Conservation (phyloP, 2,113 vertebrate genomes). For the Megaleporinus macrocephalus region DNA sequence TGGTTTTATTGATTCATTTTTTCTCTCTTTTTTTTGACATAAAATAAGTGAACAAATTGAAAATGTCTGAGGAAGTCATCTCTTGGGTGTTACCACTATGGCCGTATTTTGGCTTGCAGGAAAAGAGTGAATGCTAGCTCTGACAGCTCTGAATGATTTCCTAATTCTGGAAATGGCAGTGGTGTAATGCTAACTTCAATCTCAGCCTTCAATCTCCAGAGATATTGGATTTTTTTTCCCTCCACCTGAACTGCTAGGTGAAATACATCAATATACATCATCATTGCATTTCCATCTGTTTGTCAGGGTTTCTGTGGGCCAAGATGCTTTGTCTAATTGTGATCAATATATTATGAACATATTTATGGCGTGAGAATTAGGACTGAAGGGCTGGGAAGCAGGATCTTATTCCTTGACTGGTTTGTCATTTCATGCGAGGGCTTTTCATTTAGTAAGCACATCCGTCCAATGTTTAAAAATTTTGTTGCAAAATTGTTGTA, state of each 20-base stretch:
- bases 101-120: conserved; percentile 1
- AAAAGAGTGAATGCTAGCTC: background rate
- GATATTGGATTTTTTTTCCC: background rate
- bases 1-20: background rate
- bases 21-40: too few species aligned
- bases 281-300: background rate
- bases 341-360: background rate
- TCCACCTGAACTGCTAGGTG: background rate
- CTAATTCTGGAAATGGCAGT: conserved; percentile 9
- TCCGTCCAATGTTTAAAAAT: background rate
- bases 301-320: background rate
- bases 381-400: background rate
- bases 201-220: conserved; percentile 2
- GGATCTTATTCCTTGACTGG: background rate
- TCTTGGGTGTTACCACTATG: background rate
- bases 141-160: conserved; percentile 12
- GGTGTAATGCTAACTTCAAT: conserved; percentile 2
- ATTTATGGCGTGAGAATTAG: background rate
- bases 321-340: background rate
- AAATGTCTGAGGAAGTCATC: background rate
- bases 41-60: background rate
- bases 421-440: background rate
- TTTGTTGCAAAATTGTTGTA: background rate
- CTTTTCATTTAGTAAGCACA: background rate
- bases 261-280: background rate